Evolutionary conservation across 2,113 vertebrate species (phyloP).

Genomic region (Paramormyrops kingsleyae): DNA sequence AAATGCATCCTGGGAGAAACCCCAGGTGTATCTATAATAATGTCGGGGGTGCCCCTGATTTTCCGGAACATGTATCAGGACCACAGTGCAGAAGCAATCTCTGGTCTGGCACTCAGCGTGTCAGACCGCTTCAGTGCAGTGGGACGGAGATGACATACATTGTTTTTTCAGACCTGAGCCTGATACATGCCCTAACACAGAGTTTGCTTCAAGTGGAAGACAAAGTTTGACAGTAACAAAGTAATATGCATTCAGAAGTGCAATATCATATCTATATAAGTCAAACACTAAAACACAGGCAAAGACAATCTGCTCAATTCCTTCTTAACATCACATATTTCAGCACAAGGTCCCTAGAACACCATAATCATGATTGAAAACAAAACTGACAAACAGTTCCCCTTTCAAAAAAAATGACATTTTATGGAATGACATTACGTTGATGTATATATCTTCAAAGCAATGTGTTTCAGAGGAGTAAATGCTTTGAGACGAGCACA

Average conservation of each 20-base stretch:
- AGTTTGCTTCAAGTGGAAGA: constrained; percentile 22
- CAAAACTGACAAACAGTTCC: neutral
- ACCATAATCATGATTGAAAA: neutral
- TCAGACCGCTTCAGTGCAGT: constrained; percentile 1
- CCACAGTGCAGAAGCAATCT: neutral
- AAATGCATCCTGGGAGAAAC: constrained; percentile 38
- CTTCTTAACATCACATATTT: neutral
- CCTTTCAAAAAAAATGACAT: constrained; percentile 19
- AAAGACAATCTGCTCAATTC: constrained; percentile 2
- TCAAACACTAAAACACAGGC: constrained; percentile 35
- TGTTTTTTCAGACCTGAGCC: neutral
- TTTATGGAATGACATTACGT: constrained; percentile 43
- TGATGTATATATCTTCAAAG: constrained; percentile 8
- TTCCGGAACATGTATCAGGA: neutral
- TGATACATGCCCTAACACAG: constrained; percentile 17
- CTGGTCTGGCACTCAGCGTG: constrained; percentile 33
- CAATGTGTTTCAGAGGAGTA: neutral
- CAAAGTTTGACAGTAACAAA: constrained; percentile 35
- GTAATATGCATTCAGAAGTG: constrained; percentile 43
- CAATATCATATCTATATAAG: constrained; percentile 23
- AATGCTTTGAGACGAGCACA: constrained; percentile 7
- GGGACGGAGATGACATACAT: neutral
- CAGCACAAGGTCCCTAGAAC: constrained; percentile 5
- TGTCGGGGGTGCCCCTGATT: constrained; percentile 20
- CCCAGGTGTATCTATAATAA: constrained; percentile 18